These are phyloP conservation scores for Clostera curtula DNA, from an alignment of 2,888 invertebrate species.

Conservation along the genomic window DNA sequence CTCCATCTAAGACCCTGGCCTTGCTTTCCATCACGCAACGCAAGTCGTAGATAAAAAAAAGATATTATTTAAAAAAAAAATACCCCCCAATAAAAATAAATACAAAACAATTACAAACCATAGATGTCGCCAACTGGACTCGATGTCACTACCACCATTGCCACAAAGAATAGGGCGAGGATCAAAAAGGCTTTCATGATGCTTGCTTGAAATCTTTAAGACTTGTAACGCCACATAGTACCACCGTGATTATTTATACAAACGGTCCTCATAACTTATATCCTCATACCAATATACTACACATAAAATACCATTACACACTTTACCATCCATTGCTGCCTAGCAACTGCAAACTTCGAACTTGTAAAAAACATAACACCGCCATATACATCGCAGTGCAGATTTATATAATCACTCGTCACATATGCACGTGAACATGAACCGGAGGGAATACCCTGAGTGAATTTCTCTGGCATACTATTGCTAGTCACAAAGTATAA, in stretches of 20 bases:
- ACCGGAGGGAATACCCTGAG: constrained; percentile 52
- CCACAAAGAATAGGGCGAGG: constrained; percentile 26
- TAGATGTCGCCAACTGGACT: constrained; percentile 10
- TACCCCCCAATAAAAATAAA: constrained; percentile 1
- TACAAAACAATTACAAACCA: constrained; percentile 9
- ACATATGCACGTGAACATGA: constrained; percentile 25
- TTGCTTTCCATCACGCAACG: too few species aligned
- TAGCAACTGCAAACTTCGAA: constrained; percentile 4
- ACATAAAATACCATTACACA: constrained; percentile 7
- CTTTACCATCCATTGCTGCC: constrained; percentile 23
- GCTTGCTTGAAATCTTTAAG: constrained; percentile 31
- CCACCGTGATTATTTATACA: constrained; percentile 42
- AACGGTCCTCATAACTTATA: constrained; percentile 19
- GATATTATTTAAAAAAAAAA: background rate
- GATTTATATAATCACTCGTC: constrained; percentile 11
- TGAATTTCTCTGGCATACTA: constrained; percentile 45
- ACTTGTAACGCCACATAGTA: constrained; percentile 23
- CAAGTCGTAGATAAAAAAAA: too few species aligned
- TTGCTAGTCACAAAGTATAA: constrained; percentile 34
- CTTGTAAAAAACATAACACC: constrained; percentile 4
- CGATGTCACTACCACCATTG: constrained; percentile 15
- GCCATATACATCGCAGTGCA: constrained; percentile 13
- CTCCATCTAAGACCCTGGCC: too few species aligned
- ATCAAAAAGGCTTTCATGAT: constrained; percentile 39
- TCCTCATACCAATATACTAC: constrained; percentile 11